Conservation (phyloP, 2,113 vertebrate species). For the Podocnemis expansa region DNA sequence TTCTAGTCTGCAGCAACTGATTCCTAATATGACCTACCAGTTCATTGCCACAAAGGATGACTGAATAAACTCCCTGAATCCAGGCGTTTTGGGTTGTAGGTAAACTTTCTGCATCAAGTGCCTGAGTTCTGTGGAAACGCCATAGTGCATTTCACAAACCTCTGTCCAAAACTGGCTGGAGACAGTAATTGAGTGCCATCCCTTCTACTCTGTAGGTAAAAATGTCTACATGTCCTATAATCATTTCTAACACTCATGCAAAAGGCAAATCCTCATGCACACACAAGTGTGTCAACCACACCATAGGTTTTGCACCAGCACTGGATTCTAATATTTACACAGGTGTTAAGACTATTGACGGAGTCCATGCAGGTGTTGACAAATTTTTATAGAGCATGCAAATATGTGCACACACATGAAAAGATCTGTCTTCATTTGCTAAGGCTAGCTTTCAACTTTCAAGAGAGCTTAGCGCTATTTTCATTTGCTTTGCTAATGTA, state of each 20-base stretch:
- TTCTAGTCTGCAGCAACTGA: background rate
- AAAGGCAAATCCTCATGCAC: background rate
- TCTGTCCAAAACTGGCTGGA: background rate
- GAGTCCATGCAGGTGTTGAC: background rate
- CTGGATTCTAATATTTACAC: background rate
- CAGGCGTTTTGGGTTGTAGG: background rate
- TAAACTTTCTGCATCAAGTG: background rate
- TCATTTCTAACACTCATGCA: background rate
- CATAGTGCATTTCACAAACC: background rate
- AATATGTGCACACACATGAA: background rate
- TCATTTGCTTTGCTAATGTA: background rate
- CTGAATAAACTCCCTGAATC: background rate
- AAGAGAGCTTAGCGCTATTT: background rate
- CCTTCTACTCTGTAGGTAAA: background rate
- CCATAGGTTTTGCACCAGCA: background rate
- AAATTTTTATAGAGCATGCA: background rate
- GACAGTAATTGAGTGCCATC: background rate
- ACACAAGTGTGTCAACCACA: background rate
- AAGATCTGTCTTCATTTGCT: background rate
- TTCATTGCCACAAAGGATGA: background rate
- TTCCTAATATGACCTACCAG: background rate
- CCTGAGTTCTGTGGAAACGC: background rate
- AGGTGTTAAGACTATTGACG: background rate
- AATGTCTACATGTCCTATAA: accelerated
- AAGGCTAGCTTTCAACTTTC: background rate